Conservation (phyloP, 2,113 vertebrate species). For the Austrofundulus limnaeus region DNA sequence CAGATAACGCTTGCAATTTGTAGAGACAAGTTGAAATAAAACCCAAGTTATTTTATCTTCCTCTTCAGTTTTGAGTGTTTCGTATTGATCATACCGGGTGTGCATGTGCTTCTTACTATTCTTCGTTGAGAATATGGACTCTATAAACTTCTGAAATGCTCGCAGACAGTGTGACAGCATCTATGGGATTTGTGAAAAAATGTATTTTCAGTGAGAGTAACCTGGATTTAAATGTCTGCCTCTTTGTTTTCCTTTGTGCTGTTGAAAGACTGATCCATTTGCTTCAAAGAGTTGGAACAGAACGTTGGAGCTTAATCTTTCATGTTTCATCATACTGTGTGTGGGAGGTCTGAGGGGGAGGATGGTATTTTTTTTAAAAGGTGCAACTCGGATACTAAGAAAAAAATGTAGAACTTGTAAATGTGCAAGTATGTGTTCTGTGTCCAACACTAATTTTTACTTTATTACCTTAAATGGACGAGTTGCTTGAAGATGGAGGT, state of each 20-base stretch:
- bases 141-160: conserved; percentile 5
- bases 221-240: background rate
- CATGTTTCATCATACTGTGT: conserved; percentile 10
- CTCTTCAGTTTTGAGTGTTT: too few relatives aligned
- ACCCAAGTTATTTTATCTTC: too few relatives aligned
- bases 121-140: conserved; percentile 4
- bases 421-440: background rate
- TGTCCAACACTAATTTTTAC: background rate
- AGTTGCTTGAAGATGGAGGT: too few relatives aligned
- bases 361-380: conserved; percentile 4
- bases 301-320: conserved; percentile 15
- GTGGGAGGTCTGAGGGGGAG: conserved; percentile 37
- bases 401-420: background rate
- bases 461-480: background rate
- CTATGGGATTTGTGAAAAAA: conserved; percentile 6
- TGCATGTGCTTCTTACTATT: conserved; percentile 21
- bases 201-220: conserved; percentile 2
- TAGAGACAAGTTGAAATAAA: too few relatives aligned
- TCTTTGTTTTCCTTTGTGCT: background rate
- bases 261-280: conserved; percentile 3
- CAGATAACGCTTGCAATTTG: too few relatives aligned
- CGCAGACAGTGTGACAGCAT: background rate
- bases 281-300: conserved; percentile 15
- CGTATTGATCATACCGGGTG: too few relatives aligned
- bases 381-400: conserved; percentile 8